Evolutionary conservation across 1,140 invertebrate species (phyloP).

Genomic region (Venturia canescens): DNA sequence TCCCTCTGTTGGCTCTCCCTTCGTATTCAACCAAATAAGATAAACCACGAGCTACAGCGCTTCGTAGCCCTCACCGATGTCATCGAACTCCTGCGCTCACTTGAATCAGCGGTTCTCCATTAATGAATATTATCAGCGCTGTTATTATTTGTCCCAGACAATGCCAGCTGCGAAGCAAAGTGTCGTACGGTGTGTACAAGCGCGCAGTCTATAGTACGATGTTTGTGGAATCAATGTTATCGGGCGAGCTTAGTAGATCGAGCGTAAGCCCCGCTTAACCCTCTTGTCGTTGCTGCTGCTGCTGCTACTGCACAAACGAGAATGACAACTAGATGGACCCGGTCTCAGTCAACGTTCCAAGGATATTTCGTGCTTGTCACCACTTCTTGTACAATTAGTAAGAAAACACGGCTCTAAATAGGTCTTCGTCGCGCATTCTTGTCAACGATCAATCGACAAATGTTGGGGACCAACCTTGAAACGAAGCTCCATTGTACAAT

Average conservation of each 20-base stretch:
- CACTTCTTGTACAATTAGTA: not conserved
- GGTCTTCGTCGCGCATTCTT: too few relatives aligned
- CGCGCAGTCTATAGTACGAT: not conserved
- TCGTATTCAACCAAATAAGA: too few relatives aligned
- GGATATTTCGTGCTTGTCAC: not conserved
- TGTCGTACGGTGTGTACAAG: not conserved
- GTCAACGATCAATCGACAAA: too few relatives aligned
- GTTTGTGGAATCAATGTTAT: slow-evolving; percentile 39
- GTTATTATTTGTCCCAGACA: not conserved
- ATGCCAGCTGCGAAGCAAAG: not conserved
- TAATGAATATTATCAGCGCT: slow-evolving; percentile 2
- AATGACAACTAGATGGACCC: not conserved
- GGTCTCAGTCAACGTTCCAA: not conserved
- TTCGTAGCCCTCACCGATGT: not conserved
- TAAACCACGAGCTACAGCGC: too few relatives aligned
- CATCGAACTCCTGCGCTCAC: not conserved
- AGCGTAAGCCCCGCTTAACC: slow-evolving; percentile 42
- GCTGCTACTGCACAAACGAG: slow-evolving; percentile 10
- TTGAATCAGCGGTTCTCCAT: not conserved
- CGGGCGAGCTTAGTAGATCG: slow-evolving; percentile 41
- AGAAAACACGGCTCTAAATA: not conserved
- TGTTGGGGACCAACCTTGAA: too few relatives aligned
- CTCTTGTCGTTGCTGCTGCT: slow-evolving; percentile 35
- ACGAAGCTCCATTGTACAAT: too few relatives aligned
- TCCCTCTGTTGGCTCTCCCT: too few relatives aligned